Percentiles rank a stretch among this genome's conserved stretches.
phyloP scores from a whole-genome alignment of 2,113 vertebrate species.

The Paedocypris sp. region DNA sequence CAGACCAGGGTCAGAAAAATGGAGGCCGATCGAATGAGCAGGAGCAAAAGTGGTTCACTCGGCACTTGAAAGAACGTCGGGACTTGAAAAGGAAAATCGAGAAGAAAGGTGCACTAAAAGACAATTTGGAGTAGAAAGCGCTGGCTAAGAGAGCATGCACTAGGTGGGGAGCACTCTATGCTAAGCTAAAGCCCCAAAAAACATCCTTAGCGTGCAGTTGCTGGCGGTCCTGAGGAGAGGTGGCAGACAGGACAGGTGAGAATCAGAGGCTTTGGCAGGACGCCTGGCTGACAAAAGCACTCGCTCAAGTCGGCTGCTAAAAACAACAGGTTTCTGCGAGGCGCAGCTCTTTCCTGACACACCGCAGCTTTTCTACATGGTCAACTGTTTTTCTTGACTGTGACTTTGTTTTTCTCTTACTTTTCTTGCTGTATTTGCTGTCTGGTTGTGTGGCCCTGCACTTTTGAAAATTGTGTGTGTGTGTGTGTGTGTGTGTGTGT shows the following conservation, averaged over 20 bases:
- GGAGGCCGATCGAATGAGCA: conserved; percentile 32
- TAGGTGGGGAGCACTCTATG: not conserved
- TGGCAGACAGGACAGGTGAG: conserved; percentile 48
- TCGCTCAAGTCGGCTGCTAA: conserved; percentile 46
- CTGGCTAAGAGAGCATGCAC: conserved; percentile 33
- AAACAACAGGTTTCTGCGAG: conserved; percentile 43
- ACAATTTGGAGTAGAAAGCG: conserved; percentile 32
- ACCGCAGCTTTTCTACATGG: conserved; percentile 35
- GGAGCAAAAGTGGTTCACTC: conserved; percentile 42
- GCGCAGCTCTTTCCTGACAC: conserved; percentile 34
- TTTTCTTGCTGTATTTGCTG: too few relatives aligned
- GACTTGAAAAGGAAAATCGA: conserved; percentile 10
- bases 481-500: not conserved
- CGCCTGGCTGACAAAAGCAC: conserved; percentile 60
- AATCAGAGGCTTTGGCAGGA: conserved; percentile 42
- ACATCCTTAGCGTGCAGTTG: not conserved
- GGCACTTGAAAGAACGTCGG: conserved; percentile 28
- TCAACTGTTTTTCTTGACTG: conserved; percentile 18
- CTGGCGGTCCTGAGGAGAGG: conserved; percentile 29
- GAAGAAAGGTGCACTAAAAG: conserved; percentile 39
- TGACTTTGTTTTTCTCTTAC: not conserved
- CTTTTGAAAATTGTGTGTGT: too few relatives aligned
- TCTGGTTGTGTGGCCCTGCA: too few relatives aligned
- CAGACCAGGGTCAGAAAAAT: conserved; percentile 43
- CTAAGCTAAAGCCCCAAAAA: conserved; percentile 7